Evolutionary conservation across 23 tunicate genomes (phyloP).

Genomic region (Aplidium turbinatum): DNA sequence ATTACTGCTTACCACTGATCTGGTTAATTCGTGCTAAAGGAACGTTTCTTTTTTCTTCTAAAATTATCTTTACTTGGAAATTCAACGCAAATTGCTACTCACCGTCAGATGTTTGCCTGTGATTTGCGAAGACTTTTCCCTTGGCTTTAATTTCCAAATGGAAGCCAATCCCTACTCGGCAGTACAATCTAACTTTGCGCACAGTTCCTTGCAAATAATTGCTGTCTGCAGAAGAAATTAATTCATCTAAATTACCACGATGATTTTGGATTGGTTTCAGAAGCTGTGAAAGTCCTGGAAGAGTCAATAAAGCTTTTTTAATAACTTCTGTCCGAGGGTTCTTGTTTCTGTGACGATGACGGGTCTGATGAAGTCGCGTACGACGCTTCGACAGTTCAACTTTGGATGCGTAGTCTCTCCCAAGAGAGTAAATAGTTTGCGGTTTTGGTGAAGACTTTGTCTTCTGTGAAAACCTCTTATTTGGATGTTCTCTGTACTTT

Average conservation of each 20-base stretch:
- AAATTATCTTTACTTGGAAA: too few species aligned
- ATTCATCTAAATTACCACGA: too few species aligned
- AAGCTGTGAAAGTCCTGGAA: conserved; percentile 1
- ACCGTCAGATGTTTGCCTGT: conserved; percentile 57
- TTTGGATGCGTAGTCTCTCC: neutral
- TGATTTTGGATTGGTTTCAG: conserved; percentile 9
- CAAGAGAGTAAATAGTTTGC: neutral
- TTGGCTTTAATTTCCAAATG: conserved; percentile 64
- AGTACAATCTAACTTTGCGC: conserved; percentile 54
- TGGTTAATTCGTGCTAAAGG: too few species aligned
- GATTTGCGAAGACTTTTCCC: conserved; percentile 65
- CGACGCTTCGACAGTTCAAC: neutral
- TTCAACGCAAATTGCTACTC: too few species aligned
- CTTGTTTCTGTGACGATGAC: neutral
- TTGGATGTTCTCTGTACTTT: too few species aligned
- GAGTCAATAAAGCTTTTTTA: neutral
- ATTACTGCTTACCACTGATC: too few species aligned
- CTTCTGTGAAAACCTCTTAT: too few species aligned
- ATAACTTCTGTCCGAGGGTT: conserved; percentile 1
- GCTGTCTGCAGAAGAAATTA: neutral
- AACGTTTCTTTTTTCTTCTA: too few species aligned
- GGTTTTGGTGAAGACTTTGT: too few species aligned
- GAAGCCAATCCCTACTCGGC: conserved; percentile 81
- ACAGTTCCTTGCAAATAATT: conserved; percentile 6
- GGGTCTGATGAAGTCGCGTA: neutral